phyloP scores from a whole-genome alignment of 2,888 invertebrate species.

The Hybos culiciformis region DNA sequence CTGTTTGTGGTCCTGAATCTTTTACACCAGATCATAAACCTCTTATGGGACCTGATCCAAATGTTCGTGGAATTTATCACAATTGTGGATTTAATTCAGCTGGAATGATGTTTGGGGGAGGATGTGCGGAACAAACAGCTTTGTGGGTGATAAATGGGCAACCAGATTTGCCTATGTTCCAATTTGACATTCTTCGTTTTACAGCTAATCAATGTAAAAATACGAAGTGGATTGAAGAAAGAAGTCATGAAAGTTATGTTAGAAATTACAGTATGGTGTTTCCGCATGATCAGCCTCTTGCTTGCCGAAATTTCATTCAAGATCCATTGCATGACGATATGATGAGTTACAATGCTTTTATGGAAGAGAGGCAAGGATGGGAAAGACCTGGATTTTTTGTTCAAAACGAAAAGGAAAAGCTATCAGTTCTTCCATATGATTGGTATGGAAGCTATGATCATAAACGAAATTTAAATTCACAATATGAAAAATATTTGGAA shows the following conservation, averaged over 20 bases:
- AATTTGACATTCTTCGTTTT: slow-evolving; percentile 75
- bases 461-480: slow-evolving; percentile 46
- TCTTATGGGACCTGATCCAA: slow-evolving; percentile 63
- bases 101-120: slow-evolving; percentile 85
- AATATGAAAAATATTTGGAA: slow-evolving; percentile 54
- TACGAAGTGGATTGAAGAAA: slow-evolving; percentile 61
- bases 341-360: slow-evolving; percentile 65
- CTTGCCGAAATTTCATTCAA: slow-evolving; percentile 57
- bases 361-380: slow-evolving; percentile 75
- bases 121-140: slow-evolving; percentile 72
- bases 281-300: slow-evolving; percentile 69
- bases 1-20: slow-evolving; percentile 81
- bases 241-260: slow-evolving; percentile 81
- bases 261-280: slow-evolving; percentile 73
- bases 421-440: slow-evolving; percentile 50
- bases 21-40: slow-evolving; percentile 90
- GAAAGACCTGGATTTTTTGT: slow-evolving; percentile 77
- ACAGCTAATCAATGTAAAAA: slow-evolving; percentile 56
- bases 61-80: slow-evolving; percentile 57
- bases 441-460: slow-evolving; percentile 74
- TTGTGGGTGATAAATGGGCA: slow-evolving; percentile 73
- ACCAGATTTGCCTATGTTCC: slow-evolving; percentile 73
- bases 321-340: slow-evolving; percentile 52
- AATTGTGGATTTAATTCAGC: slow-evolving; percentile 83
- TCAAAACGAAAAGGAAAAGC: slow-evolving; percentile 31